Evolutionary conservation across 2,113 vertebrate species (phyloP).

Genomic region (Madoqua kirkii): DNA sequence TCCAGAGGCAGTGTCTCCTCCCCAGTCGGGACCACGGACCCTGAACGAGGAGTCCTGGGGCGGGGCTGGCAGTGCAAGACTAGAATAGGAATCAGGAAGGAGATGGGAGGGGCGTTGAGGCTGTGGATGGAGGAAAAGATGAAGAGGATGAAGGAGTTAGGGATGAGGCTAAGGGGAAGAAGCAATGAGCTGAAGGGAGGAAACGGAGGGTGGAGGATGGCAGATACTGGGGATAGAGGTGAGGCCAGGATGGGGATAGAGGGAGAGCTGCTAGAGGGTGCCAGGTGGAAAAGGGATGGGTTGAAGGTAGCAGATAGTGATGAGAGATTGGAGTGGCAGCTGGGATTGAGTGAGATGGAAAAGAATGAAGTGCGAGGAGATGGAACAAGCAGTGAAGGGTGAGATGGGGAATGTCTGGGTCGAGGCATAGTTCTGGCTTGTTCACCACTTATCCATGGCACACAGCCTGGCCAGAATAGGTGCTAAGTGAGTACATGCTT

Average conservation of each 20-base stretch:
- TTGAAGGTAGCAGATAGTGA: background rate
- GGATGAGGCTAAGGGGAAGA: background rate
- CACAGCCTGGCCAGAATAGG: background rate
- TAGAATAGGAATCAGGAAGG: background rate
- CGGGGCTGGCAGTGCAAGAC: background rate
- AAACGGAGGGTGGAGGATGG: background rate
- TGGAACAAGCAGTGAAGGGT: background rate
- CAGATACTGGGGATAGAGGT: background rate
- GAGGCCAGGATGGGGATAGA: background rate
- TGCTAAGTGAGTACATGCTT: background rate
- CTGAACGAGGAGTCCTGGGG: background rate
- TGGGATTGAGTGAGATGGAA: background rate
- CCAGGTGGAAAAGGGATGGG: background rate
- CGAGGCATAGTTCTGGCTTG: background rate
- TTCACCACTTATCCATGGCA: no score
- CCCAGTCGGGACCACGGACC: background rate
- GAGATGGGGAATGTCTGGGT: background rate
- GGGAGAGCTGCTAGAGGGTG: background rate
- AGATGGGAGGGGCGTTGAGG: background rate
- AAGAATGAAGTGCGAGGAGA: background rate
- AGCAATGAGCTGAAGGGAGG: background rate
- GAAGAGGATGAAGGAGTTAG: background rate
- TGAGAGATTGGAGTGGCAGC: background rate
- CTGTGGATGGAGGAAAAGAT: background rate
- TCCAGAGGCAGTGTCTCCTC: background rate